Conservation (phyloP, 2,888 invertebrate species). For the Lobophora halterata region DNA sequence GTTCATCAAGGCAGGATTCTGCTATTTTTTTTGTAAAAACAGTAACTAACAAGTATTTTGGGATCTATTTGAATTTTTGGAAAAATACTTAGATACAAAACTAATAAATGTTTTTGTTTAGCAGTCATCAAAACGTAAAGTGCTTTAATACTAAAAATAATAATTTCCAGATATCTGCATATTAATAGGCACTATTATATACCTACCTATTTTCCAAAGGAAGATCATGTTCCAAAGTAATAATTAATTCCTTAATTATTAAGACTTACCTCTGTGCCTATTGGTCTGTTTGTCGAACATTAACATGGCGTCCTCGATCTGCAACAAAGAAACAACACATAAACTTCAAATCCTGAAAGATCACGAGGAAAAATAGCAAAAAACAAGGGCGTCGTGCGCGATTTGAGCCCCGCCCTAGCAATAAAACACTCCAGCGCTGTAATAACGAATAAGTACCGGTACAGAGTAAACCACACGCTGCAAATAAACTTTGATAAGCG, state of each 20-base stretch:
- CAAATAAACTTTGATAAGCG: constrained; percentile 82
- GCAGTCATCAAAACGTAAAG: no score
- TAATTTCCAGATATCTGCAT: no score
- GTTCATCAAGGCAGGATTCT: constrained; percentile 1
- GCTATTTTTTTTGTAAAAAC: not conserved
- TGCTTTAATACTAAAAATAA: no score
- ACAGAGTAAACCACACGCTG: constrained; percentile 80
- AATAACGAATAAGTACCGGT: constrained; percentile 80
- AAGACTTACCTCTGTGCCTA: constrained; percentile 97
- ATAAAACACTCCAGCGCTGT: constrained; percentile 79
- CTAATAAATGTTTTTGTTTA: no score
- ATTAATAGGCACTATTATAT: no score
- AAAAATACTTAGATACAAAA: no score
- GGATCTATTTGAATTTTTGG: no score
- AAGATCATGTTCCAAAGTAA: no score
- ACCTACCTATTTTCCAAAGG: no score
- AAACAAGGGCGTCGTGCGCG: constrained; percentile 72
- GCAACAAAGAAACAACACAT: constrained; percentile 82
- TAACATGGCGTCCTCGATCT: constrained; percentile 99
- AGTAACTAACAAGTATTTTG: no score
- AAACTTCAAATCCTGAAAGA: constrained; percentile 64
- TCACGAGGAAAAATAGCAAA: constrained; percentile 63
- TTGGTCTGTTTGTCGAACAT: constrained; percentile 99
- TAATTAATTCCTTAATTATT: not conserved
- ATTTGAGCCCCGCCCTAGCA: constrained; percentile 75